Base-by-base conservation (phyloP, 2,888 invertebrate genomes). In the Drosophila imparisetae region DNA sequence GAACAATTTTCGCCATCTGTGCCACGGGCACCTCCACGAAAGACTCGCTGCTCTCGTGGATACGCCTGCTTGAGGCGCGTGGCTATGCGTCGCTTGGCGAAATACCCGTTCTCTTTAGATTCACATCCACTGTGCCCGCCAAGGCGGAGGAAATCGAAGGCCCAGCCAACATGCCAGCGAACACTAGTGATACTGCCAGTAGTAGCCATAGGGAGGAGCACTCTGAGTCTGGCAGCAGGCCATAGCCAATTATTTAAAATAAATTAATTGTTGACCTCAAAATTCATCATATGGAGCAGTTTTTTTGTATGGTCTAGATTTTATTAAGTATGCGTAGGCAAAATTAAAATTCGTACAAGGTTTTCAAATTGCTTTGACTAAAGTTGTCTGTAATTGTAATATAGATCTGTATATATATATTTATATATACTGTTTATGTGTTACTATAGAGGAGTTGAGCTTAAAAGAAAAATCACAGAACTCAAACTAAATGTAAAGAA, bases 31-130 rank as follows among this genome's bases (percentile, higher is more conserved):
- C 97, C 13, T 97, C 97, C 21, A 96, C 96, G 67, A 95, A 97
- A 93, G 98, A 98, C 93, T 98, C 98, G 0, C 93, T 99, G 10
- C 93, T 98, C n/a, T 97, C 98, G 0, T 99, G 97, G 98, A 95
- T 98, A 89, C 95, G 97, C 61, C 94, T 96, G 86, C 92, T 98
- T 78, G 96, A 98, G 92, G 94, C 94, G 67, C 93, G 95, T 89
- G 95, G 95, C 0, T 97, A 98, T 93, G 96, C 97, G 0, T 91
- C 94, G 13, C 93, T 99, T 68, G 94, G 95, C 59, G 94, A 94
- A 72, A 95, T 97, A 83, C 96, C 98, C n/a, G 95, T 98, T 50
- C 95, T 98, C 70, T 98, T 99, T 91, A 96, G 96, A 42, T 94
- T 98, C 34, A 94, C 94, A 77, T 95, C 96, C 6, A 95, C 72